Evolutionary conservation across 1,140 invertebrate genomes (phyloP), one percentile per base, ranked within the genome.

Genomic region (Bombus breviceps): DNA sequence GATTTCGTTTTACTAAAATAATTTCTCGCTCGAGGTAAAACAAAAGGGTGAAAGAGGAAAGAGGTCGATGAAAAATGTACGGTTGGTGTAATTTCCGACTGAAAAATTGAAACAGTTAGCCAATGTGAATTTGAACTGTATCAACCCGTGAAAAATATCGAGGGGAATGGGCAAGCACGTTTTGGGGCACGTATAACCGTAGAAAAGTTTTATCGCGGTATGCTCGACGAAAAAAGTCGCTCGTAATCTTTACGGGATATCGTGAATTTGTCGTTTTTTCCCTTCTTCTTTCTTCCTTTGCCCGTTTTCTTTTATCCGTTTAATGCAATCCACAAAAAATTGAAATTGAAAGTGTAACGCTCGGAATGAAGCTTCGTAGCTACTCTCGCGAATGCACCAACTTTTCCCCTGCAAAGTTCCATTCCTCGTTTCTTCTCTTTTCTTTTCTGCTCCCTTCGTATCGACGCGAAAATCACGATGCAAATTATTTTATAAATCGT

Each of bases 131-230:
- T 57, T 28, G 43, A 59, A 74, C 34, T 13, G 25, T 37, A 5
- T 5, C 53, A 64, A 57, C 57, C 57, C 37, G 25, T 28, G 22
- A 41, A 32, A 47, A 83, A 28, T 18, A 32, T 82, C 53, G 37
- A 28, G 43, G 34, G n/a, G 72, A 59, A 77, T 69, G 43, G 43
- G 37, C 25, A 18, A 53, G 22, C 66, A 37, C 41, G 39, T 72
- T 77, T 66, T n/a, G 18, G 25, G 34, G 22, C 86, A 39, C 47
- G 68, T 37, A 47, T 39, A 80, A 12, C 53, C n/a, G 64, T 28
- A 9, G 59, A 15, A 78, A 87, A 87, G 86, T 88, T 88, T 87
- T 84, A 88, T 64, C 79, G 62, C 5, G n/a, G 62, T 80, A 83
- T 66, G 25, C 85, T 86, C 59, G 69, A 18, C 25, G 75, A 74